phyloP scores from a whole-genome alignment of 2,113 vertebrate species.

The Misgurnus anguillicaudatus region DNA sequence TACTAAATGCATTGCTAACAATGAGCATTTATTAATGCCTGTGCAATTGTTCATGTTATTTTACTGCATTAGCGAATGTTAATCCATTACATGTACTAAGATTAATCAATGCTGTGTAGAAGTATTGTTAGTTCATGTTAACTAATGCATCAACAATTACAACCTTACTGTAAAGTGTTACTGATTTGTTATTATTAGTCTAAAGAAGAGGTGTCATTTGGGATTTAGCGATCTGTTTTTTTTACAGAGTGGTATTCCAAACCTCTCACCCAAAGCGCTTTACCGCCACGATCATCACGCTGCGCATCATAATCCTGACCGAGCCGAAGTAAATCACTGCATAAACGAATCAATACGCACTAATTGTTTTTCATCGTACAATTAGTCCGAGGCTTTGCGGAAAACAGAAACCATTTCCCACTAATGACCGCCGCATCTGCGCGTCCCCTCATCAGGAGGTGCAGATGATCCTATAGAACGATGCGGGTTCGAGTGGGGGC shows the following conservation, averaged over 20 bases:
- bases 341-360: constrained; percentile 47
- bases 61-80: no score
- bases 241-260: not conserved
- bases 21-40: no score
- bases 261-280: no score
- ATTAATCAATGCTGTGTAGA: no score
- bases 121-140: no score
- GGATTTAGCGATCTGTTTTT: not conserved
- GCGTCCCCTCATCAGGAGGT: constrained; percentile 55
- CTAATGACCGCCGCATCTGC: constrained; percentile 53
- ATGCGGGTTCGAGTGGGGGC: constrained; percentile 14
- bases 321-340: constrained; percentile 35
- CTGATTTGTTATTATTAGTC: constrained; percentile 15
- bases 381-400: constrained; percentile 39
- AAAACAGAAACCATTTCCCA: constrained; percentile 35
- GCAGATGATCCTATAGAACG: constrained; percentile 19
- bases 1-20: no score
- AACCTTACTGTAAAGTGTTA: no score
- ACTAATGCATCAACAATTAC: no score
- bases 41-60: no score
- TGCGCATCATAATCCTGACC: constrained; percentile 24
- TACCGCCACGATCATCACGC: not conserved
- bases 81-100: no score
- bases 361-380: constrained; percentile 42
- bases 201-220: constrained; percentile 35